Base-by-base conservation (phyloP, 2,888 invertebrate species). In the Hirtodrosophila histrioides region DNA sequence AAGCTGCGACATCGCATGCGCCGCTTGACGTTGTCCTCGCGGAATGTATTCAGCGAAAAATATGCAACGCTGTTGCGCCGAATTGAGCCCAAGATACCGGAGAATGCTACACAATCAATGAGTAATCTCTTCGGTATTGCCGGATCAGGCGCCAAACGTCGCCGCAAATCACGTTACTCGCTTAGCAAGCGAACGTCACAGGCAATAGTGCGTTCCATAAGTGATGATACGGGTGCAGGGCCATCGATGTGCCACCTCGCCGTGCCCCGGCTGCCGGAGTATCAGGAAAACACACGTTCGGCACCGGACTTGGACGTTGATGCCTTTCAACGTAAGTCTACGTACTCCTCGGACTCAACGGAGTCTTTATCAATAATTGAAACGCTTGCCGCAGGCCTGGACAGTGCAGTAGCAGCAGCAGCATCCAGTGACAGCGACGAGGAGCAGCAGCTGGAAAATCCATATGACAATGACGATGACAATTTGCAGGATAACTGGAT, bases 21-120 rank as follows among this genome's bases (percentile, higher is more conserved):
- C 73, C 94, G 94, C 66, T 92, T 96, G 0, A 95, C 94, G 83
- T 93, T 89, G 89, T 92, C 94, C n/a, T 93, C 93, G 0, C 93
- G 93, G 46, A 93, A 93, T 85, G 93, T 95, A 31, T 93, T 95
- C 10, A 92, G 93, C 0, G 94, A 93, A 84, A 94, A 93, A 84
- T 94, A 94, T 76, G 93, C 92, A 0, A 93, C 93, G n/a, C 89
- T 94, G n/a, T 93, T 93, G 84, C 92, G 93, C 33, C 92, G 93
- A 35, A 88, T 58, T 9, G 83, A 85, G 40, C 86, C 89, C 6
- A 85, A 76, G 45, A 86, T 88, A 40, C 90, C 75, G 89, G 92
- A 86, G 86, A 89, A 71, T 91, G 93, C 72, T 73, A 93, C 73
- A 4, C 90, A 89, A 53, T 94, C 94, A 5, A 64, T 94, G 7